phyloP scores from a whole-genome alignment of 2,888 invertebrate genomes.

The Criorhina ranunculi region DNA sequence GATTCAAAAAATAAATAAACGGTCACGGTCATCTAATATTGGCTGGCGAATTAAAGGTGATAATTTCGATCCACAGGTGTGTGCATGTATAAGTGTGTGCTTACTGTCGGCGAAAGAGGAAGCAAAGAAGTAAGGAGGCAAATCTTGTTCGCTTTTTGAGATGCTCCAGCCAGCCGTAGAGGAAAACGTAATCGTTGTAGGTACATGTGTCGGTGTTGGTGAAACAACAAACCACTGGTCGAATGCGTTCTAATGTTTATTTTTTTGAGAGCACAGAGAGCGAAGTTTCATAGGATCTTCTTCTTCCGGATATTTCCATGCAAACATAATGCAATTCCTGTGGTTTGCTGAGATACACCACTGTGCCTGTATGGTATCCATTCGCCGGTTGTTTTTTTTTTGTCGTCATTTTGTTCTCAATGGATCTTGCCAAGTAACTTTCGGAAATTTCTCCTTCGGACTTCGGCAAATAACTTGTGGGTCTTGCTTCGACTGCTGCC shows the following conservation, averaged over 20 bases:
- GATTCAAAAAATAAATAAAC: constrained; percentile 63
- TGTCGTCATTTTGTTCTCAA: constrained; percentile 71
- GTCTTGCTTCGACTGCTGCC: constrained; percentile 19
- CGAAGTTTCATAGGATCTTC: too few species aligned
- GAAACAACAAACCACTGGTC: constrained; percentile 23
- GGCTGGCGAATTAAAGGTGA: constrained; percentile 64
- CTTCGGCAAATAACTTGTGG: constrained; percentile 46
- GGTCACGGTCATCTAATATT: constrained; percentile 74
- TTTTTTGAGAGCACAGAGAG: too few species aligned
- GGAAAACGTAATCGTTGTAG: constrained; percentile 16
- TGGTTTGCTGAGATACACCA: neutral
- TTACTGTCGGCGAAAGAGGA: constrained; percentile 8
- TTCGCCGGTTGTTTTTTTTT: constrained; percentile 43
- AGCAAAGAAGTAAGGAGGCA: constrained; percentile 24
- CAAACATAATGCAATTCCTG: too few species aligned
- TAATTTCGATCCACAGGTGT: constrained; percentile 63
- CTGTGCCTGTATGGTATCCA: neutral
- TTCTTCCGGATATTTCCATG: too few species aligned
- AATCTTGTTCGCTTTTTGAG: constrained; percentile 32
- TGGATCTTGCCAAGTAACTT: constrained; percentile 76
- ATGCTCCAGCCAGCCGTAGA: constrained; percentile 40
- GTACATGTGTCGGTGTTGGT: constrained; percentile 13
- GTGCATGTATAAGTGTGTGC: constrained; percentile 16
- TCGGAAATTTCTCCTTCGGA: constrained; percentile 75
- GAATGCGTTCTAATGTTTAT: too few species aligned